These are phyloP conservation scores for Hecatera dysodea DNA, from an alignment of 2,888 invertebrate species.

Conservation along the genomic window DNA sequence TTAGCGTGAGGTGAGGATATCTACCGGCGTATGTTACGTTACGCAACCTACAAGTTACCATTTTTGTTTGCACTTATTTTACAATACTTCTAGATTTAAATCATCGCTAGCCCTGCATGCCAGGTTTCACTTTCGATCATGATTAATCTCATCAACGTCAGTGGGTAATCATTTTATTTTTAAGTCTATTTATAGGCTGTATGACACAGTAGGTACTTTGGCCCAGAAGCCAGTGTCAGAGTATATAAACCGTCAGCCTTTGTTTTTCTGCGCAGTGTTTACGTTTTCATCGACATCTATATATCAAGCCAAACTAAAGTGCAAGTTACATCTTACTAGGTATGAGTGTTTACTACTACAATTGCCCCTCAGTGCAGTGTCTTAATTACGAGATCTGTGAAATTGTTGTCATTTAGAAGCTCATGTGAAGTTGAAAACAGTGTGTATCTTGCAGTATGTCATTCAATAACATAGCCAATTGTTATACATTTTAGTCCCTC, in stretches of 20 bases:
- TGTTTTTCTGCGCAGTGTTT: conserved; percentile 53
- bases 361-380: background rate
- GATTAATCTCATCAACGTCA: conserved; percentile 8
- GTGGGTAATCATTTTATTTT: conserved; percentile 12
- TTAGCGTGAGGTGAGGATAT: conserved; percentile 80
- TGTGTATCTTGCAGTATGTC: background rate
- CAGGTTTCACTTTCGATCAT: conserved; percentile 11
- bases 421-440: too few species aligned
- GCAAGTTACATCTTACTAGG: conserved; percentile 3
- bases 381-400: background rate
- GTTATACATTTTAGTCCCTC: background rate
- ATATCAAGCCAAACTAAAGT: background rate
- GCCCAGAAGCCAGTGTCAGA: conserved; percentile 1
- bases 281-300: too few species aligned
- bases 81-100: conserved; percentile 7
- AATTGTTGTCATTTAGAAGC: background rate
- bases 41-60: conserved; percentile 77
- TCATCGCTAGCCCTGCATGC: background rate
- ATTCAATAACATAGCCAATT: background rate
- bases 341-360: conserved; percentile 7
- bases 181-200: conserved; percentile 36
- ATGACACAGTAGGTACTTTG: conserved; percentile 36
- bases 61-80: conserved; percentile 3
- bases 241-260: conserved; percentile 24
- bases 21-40: conserved; percentile 75